Evolutionary conservation across 1,140 invertebrate genomes (phyloP).

Genomic region (Bemisia tabaci): DNA sequence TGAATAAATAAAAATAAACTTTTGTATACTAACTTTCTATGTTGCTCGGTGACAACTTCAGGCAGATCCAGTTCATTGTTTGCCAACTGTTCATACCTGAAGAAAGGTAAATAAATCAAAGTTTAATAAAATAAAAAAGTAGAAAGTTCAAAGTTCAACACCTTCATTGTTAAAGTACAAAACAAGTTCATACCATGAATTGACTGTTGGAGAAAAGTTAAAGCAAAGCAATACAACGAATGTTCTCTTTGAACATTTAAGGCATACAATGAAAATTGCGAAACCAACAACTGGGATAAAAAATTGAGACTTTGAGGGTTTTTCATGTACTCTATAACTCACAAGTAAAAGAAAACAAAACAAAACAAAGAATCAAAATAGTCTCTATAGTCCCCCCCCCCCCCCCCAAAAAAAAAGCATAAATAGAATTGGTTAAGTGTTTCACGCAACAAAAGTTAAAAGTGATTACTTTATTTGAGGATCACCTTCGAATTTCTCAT

Average conservation of each 20-base stretch:
- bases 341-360: too few species aligned
- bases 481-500: too few species aligned
- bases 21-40: slow-evolving; percentile 51
- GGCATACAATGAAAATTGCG: not conserved
- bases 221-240: not conserved
- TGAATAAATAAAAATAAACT: too few species aligned
- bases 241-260: not conserved
- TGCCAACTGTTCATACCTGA: slow-evolving; percentile 30
- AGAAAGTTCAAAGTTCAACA: not conserved
- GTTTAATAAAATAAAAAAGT: slow-evolving; percentile 6
- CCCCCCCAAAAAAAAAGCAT: too few species aligned
- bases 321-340: too few species aligned
- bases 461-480: too few species aligned
- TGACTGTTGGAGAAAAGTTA: not conserved
- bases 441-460: too few species aligned
- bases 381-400: too few species aligned
- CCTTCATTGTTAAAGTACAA: not conserved
- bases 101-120: slow-evolving; percentile 15
- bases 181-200: not conserved
- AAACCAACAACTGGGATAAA: too few species aligned
- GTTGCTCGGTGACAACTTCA: slow-evolving; percentile 40
- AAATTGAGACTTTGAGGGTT: too few species aligned
- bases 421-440: too few species aligned
- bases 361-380: too few species aligned
- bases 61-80: slow-evolving; percentile 28